Evolutionary conservation across 2,113 vertebrate species (phyloP).

Genomic region (Chaenocephalus aceratus): DNA sequence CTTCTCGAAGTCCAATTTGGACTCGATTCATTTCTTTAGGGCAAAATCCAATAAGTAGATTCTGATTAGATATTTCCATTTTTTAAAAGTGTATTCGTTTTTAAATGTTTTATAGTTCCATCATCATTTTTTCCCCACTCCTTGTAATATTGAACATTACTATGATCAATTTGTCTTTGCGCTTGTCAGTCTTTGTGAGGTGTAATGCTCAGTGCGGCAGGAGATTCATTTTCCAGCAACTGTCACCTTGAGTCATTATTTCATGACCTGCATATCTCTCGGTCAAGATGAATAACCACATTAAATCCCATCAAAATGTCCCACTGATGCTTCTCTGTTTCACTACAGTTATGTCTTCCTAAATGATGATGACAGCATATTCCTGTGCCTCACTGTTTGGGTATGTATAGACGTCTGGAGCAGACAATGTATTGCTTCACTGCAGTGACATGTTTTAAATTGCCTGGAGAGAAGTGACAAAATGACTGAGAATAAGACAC

Average conservation of each 20-base stretch:
- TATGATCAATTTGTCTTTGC: background rate
- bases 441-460: constrained; percentile 35
- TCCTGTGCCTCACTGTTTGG: background rate
- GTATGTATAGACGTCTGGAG: background rate
- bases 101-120: no score
- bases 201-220: background rate
- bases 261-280: constrained; percentile 20
- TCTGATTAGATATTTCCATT: no score
- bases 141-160: background rate
- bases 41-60: no score
- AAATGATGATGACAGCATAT: constrained; percentile 15
- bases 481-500: constrained; percentile 18
- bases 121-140: no score
- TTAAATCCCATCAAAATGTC: constrained; percentile 23
- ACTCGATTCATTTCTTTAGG: no score
- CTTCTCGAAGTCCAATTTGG: no score
- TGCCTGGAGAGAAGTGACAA: constrained; percentile 16
- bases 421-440: constrained; percentile 19
- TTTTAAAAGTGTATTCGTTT: no score
- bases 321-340: background rate
- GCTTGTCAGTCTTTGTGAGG: background rate
- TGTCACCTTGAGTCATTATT: constrained; percentile 15
- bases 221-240: background rate
- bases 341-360: constrained; percentile 11
- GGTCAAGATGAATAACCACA: constrained; percentile 10